A percentile compares a stretch with the other conserved stretches of the same genome.
Evolutionary conservation across 2,797 vertebrate species (phyloP).

Genomic region (Zenarchopterus dispar): DNA sequence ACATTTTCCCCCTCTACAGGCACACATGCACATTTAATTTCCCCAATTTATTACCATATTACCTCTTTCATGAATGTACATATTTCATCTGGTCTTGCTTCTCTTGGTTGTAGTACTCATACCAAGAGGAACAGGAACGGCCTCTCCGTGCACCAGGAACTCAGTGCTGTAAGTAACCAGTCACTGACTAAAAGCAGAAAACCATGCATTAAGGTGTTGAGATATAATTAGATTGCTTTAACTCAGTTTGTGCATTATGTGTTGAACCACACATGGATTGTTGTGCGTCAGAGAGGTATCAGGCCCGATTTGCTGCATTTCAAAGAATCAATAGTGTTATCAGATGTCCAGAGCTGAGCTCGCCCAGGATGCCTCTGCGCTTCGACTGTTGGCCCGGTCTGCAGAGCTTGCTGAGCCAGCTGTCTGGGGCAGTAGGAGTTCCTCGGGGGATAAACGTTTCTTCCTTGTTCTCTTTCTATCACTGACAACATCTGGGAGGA

Average conservation of each 20-base stretch:
- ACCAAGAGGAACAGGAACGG: constrained; percentile 90
- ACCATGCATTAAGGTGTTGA: constrained; percentile 33
- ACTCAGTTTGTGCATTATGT: constrained; percentile 42
- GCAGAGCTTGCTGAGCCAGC: constrained; percentile 66
- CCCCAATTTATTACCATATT: neutral
- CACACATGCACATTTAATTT: neutral
- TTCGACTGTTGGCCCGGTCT: constrained; percentile 43
- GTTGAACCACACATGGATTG: constrained; percentile 48
- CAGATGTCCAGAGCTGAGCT: constrained; percentile 52
- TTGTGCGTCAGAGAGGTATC: constrained; percentile 39
- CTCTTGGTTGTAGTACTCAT: constrained; percentile 77
- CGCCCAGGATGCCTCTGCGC: constrained; percentile 39
- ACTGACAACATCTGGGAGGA: constrained; percentile 27
- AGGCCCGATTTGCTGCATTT: constrained; percentile 33
- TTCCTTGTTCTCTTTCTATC: constrained; percentile 38
- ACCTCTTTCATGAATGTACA: constrained; percentile 5
- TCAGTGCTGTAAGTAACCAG: constrained; percentile 91
- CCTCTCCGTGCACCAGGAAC: constrained; percentile 89
- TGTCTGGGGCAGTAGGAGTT: constrained; percentile 48
- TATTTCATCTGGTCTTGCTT: constrained; percentile 29
- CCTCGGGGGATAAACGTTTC: constrained; percentile 27
- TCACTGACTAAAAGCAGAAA: constrained; percentile 40
- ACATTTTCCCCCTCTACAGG: constrained; percentile 9
- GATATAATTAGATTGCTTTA: constrained; percentile 56
- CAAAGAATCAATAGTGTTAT: constrained; percentile 67